Base-by-base conservation (phyloP, 2,888 invertebrate genomes). In the Ochropleura leucogaster region DNA sequence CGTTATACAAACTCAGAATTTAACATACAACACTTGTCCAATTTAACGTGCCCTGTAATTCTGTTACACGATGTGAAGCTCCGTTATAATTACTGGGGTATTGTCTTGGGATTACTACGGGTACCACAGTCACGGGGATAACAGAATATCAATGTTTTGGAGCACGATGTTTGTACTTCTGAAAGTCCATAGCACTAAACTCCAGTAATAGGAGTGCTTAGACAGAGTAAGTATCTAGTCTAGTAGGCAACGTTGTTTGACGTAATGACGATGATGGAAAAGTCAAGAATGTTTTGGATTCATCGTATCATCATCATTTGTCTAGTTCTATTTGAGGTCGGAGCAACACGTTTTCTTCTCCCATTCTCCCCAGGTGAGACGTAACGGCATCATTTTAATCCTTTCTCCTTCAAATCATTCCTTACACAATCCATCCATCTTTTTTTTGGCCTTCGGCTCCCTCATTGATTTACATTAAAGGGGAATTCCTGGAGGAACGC, bases 51-150 rank as follows among this genome's bases (percentile, higher is more conserved):
- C 47, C 55, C 51, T 59, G 49, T 68, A 73, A 84, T 72, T 83
- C 55, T 51, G 47, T 68, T 16, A 68, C 83, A 78, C n/a, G 47
- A 59, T 53, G 74, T 69, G 74, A 59, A 62, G 57, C 59, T 53
- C n/a, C n/a, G 66, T 80, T 84, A 78, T 77, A 85, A 85, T 81
- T 86, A 84, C 75, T 55, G 62, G 55, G 42, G 51, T 62, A 84
- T 72, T 84, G 68, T 72, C 87, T 73, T 16, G 82, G 85, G 87
- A 82, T 85, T 87, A 68, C 51, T 65, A 40, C 18, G 30, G 59
- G 46, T 49, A 59, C 46, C 55, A 74, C 47, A 68, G 59, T 49
- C 14, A 51, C 44, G 3, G 7, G 63, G 18, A 10, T 60, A 80
- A 55, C 65, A 49, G 60, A 68, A 84, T 69, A 67, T 55, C 30